Conservation (phyloP, 2,888 invertebrate genomes). For the Gerris lacustris region DNA sequence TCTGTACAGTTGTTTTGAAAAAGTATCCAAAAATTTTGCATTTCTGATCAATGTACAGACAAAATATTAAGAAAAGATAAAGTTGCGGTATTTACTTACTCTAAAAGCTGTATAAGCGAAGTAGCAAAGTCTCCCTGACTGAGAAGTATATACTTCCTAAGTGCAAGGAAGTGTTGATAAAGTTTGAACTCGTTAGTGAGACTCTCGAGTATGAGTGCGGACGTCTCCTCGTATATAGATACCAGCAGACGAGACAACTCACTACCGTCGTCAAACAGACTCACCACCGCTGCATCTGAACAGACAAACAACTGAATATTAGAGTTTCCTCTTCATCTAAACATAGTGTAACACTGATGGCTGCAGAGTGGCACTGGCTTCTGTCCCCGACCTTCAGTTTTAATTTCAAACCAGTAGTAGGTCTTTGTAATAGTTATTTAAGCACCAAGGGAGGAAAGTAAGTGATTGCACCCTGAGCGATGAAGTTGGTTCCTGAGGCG, state of each 20-base stretch:
- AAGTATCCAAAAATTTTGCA: too few species aligned
- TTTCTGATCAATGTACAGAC: too few species aligned
- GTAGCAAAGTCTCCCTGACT: constrained; percentile 95
- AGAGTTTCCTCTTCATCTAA: neutral
- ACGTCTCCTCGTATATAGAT: constrained; percentile 73
- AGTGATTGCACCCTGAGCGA: too few species aligned
- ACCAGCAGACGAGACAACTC: constrained; percentile 71
- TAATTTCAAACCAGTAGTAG: too few species aligned
- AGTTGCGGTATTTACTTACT: constrained; percentile 45
- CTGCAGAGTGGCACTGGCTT: too few species aligned
- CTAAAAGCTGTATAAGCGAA: constrained; percentile 80
- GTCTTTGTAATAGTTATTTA: too few species aligned
- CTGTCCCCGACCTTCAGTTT: too few species aligned
- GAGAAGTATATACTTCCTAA: constrained; percentile 77
- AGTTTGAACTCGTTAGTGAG: constrained; percentile 77
- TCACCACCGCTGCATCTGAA: constrained; percentile 50
- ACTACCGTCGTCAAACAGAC: constrained; percentile 53
- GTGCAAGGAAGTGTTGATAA: constrained; percentile 79
- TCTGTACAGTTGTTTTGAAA: too few species aligned
- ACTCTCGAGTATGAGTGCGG: constrained; percentile 71
- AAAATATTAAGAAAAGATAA: too few species aligned
- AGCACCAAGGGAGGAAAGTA: too few species aligned
- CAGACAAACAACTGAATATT: constrained; percentile 22
- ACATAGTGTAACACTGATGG: too few species aligned
- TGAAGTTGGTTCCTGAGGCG: too few species aligned